These are phyloP conservation scores for Dreissena rostriformis DNA, from an alignment of 1,140 invertebrate genomes.

Conservation along the genomic window DNA sequence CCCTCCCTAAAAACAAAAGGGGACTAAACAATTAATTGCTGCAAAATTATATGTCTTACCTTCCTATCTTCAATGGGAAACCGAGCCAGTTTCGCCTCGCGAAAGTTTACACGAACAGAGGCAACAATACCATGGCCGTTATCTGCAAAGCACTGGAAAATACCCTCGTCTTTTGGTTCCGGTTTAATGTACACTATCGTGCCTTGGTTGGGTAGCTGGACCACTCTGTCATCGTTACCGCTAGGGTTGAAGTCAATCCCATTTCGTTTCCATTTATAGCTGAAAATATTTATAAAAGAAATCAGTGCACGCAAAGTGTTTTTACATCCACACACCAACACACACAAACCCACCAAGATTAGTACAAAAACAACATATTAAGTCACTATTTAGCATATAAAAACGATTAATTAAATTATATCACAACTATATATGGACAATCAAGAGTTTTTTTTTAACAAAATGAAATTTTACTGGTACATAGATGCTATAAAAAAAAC, in stretches of 20 bases:
- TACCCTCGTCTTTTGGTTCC: constrained; percentile 93
- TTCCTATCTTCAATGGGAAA: constrained; percentile 55
- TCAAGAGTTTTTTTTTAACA: too few species aligned
- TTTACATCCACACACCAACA: too few species aligned
- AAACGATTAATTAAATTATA: too few species aligned
- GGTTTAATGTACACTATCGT: constrained; percentile 95
- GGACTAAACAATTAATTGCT: not conserved
- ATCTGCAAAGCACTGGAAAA: constrained; percentile 98
- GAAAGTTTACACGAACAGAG: constrained; percentile 67
- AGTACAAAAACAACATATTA: too few species aligned
- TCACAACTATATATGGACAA: too few species aligned
- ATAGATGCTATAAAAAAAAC: too few species aligned
- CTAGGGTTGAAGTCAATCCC: constrained; percentile 90
- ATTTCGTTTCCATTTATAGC: constrained; percentile 98
- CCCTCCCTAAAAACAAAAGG: not conserved
- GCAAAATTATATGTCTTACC: constrained; percentile 23
- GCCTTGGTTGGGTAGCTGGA: constrained; percentile 94
- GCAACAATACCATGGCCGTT: constrained; percentile 93
- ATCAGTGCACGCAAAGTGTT: not conserved
- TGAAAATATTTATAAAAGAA: constrained; percentile 80
- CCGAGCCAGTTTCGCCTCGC: constrained; percentile 66
- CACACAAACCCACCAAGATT: too few species aligned
- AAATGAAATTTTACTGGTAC: too few species aligned
- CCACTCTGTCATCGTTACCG: constrained; percentile 91
- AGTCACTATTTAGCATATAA: too few species aligned